Base-by-base conservation (phyloP, 1,140 invertebrate species). In the Euura saliciscinereae region DNA sequence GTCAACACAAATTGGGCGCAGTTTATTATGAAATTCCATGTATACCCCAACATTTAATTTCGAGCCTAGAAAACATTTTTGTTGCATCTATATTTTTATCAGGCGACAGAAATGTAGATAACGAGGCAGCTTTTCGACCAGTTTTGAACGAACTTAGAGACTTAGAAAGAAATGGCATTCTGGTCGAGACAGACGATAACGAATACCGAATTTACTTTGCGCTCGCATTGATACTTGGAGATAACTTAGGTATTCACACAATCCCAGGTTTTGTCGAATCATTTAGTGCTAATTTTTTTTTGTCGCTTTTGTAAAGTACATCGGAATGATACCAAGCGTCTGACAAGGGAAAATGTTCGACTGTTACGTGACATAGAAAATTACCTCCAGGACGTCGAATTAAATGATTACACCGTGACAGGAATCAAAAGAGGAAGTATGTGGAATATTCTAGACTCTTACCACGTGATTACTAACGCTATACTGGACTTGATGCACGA, bases 231-330 rank as follows among this genome's bases (percentile, higher is more conserved):
- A 28, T 28, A 51, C 46, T 51, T 11, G 76, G 76, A 13, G 72
- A 77, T 44, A 77, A 77, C 13, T 73, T 75, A 67, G 73, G 73
- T 2, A 74, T 74, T 68, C 73, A 75, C 64, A 59, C 74, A 66
- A 74, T 75, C 13, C 75, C 70, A 59, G 74, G 72, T 2, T 77
- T 75, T 69, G 73, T 75, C 10, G 5, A 28, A 66, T 59, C 66
- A 42, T 75, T 77, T 67, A 68, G 43, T 45, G 73, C 73, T 4
- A 75, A 75, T 71, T 51, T 66, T 59, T 59, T 71, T 71, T n/a
- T 77, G 76, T 43, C 69, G 76, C 45, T 46, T 75, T 45, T 77
- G 74, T 10, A 28, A 28, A 28, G 28, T 28, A 28, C 28, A 28
- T 28, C 28, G 28, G 28, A 28, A 28, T 28, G 28, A 73, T 2